These are phyloP conservation scores for Steinernema scapterisci DNA, from an alignment of 2,888 invertebrate genomes.

Conservation along the genomic window DNA sequence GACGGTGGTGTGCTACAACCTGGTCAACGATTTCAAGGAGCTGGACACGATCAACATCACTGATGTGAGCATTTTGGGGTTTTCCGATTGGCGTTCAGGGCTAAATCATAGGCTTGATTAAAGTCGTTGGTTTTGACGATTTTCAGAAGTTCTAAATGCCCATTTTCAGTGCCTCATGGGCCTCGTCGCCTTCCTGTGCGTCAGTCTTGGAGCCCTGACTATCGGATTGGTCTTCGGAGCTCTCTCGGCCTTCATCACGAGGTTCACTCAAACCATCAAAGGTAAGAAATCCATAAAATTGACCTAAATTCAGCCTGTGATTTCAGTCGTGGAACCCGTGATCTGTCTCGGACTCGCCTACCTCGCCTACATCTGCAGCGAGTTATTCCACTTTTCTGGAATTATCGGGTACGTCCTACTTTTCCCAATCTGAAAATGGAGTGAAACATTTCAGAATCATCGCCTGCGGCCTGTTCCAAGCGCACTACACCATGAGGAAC, in stretches of 20 bases:
- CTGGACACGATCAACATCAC: slow-evolving; percentile 54
- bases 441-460: slow-evolving; percentile 66
- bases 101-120: neutral
- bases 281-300: slow-evolving; percentile 42
- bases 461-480: slow-evolving; percentile 72
- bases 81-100: no score
- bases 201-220: slow-evolving; percentile 71
- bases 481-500: slow-evolving; percentile 73
- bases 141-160: neutral
- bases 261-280: slow-evolving; percentile 65
- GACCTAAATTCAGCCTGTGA: slow-evolving; percentile 1
- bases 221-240: slow-evolving; percentile 71
- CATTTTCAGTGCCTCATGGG: slow-evolving; percentile 69
- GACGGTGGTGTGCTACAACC: slow-evolving; percentile 72
- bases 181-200: slow-evolving; percentile 71
- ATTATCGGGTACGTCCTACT: slow-evolving; percentile 60
- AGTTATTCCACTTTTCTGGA: slow-evolving; percentile 73
- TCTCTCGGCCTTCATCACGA: slow-evolving; percentile 70
- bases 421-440: no score
- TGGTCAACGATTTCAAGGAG: slow-evolving; percentile 70
- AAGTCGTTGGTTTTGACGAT: no score
- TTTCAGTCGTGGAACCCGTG: slow-evolving; percentile 72
- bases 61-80: slow-evolving; percentile 58
- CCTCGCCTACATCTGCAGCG: slow-evolving; percentile 71
- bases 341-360: slow-evolving; percentile 72